Base-by-base conservation (phyloP, 2,888 invertebrate genomes). In the Scaptomyza polygonia region DNA sequence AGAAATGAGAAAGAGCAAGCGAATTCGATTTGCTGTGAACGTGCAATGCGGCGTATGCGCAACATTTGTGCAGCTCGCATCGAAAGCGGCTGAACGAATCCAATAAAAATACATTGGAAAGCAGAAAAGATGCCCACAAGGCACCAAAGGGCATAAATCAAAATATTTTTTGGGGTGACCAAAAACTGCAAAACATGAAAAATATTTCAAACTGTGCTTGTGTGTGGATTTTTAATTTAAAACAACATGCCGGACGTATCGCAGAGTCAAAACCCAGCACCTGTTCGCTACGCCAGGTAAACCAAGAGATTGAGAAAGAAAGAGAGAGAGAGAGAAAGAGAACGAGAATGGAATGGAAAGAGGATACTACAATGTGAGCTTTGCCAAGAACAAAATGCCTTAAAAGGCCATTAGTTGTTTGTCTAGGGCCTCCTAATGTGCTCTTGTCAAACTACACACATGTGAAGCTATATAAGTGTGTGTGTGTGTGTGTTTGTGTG, bases 341-440 rank as follows among this genome's bases (percentile, higher is more conserved):
- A 51, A 21, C 30, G 45, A 40, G 54, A 25, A 30, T 47, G 59
- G 44, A 51, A 40, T 49, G 59, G 21, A 43, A 30, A 57, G 61
- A 45, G 58, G 55, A 51, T 57, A 48, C 51, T 21, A 21, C 27
- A 11, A 25, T 49, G n/a, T 30, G 18, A 67, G 54, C 58, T 36
- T 56, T 47, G 48, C 32, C 44, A 63, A 56, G 58, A 62, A 39
- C 65, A 66, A 83, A 88, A 82, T 86, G 86, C 80, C 86, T 88
- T 86, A 77, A 83, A 87, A 79, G 80, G 83, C 88, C 88, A 83
- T 83, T 83, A 83, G 86, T 87, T 87, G 86, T 83, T 83, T 83
- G 82, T 77, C 80, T 86, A 67, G 67, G 73, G 71, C 77, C 73
- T 62, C 73, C 88, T 83, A 87, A 83, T 83, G 82, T 83, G 80